phyloP scores from a whole-genome alignment of 1,140 invertebrate species.

The Archivesica marissinica region DNA sequence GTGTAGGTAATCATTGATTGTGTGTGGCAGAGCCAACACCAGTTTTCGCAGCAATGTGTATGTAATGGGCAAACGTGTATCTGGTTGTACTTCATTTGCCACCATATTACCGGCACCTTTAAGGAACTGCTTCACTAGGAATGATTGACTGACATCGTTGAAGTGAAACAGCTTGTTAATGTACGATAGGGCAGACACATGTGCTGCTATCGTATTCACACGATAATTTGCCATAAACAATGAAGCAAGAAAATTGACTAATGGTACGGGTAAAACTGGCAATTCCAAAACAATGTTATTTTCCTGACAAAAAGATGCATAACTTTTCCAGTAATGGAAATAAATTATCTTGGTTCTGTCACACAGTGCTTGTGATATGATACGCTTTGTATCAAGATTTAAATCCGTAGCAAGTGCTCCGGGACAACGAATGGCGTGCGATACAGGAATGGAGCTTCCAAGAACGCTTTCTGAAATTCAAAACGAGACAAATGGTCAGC shows the following conservation, averaged over 20 bases:
- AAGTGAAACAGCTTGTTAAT: neutral
- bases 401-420: slow-evolving; percentile 1
- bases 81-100: neutral
- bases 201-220: neutral
- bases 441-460: neutral
- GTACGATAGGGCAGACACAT: neutral
- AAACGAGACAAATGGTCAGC: slow-evolving; percentile 43
- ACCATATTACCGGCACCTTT: too few species aligned
- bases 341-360: neutral
- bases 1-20: neutral
- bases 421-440: neutral
- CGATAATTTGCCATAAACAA: neutral
- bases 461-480: slow-evolving; percentile 35
- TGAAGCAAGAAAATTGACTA: too few species aligned
- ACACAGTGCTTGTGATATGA: neutral
- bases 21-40: neutral
- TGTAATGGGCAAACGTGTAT: neutral
- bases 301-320: too few species aligned
- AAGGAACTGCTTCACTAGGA: too few species aligned
- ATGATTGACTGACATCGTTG: neutral
- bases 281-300: too few species aligned
- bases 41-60: neutral
- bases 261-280: too few species aligned
- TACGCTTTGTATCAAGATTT: too few species aligned
- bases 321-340: too few species aligned